Percentiles rank a stretch among this genome's conserved stretches.
Evolutionary conservation across 1,140 invertebrate species (phyloP).

Genomic region (Leguminivora glycinivorella): DNA sequence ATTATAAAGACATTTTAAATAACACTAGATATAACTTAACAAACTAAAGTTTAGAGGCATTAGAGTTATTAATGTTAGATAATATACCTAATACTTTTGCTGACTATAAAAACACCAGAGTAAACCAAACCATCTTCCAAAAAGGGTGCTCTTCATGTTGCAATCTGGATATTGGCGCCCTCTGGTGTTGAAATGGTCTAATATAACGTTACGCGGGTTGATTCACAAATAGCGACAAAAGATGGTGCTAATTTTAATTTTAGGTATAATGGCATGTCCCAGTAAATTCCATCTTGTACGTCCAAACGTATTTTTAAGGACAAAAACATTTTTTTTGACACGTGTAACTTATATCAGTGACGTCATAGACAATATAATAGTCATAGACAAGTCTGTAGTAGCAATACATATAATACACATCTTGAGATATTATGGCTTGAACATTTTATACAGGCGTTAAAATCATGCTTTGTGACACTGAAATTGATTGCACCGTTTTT

Average conservation of each 20-base stretch:
- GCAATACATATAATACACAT: too few species aligned
- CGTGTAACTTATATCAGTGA: too few species aligned
- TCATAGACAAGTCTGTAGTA: too few species aligned
- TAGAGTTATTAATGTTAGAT: not conserved
- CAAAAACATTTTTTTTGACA: not conserved
- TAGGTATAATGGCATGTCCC: conserved; percentile 34
- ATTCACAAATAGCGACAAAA: conserved; percentile 30
- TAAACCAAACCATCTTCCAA: not conserved
- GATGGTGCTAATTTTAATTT: conserved; percentile 54
- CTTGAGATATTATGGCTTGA: too few species aligned
- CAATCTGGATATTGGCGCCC: too few species aligned
- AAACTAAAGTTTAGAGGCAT: not conserved
- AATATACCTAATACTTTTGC: not conserved
- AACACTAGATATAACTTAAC: conserved; percentile 3
- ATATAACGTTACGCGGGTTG: conserved; percentile 15
- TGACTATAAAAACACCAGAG: not conserved
- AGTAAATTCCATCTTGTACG: not conserved
- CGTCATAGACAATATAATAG: too few species aligned
- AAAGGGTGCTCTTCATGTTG: too few species aligned
- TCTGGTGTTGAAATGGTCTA: not conserved
- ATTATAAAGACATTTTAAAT: conserved; percentile 13
- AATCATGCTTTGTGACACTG: not conserved
- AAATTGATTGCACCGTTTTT: not conserved
- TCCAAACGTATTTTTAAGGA: not conserved
- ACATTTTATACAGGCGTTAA: too few species aligned